Evolutionary conservation across 2,113 vertebrate species (phyloP), one percentile per base, ranked within the genome.

Genomic region (Nothocercus nigrocapillus): DNA sequence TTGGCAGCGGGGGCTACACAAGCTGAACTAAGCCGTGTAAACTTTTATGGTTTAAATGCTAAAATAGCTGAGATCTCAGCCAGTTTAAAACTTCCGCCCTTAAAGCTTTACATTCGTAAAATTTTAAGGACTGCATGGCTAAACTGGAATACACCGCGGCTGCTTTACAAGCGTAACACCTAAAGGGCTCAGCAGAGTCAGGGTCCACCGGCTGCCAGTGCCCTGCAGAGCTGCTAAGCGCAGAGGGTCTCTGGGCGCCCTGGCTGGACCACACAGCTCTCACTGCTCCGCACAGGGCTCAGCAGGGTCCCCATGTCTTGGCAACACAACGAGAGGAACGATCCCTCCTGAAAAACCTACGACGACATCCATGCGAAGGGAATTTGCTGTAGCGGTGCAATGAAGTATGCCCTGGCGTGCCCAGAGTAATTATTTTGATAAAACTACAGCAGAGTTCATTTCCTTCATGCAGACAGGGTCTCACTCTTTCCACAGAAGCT

Each of bases 221-320:
- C 68, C 91, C 79, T 47, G 72, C 51, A 75, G 82, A 91, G 82
- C 45, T 83, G 82, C 68, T 51, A 7, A 84, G 34, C 76, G 82
- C 4, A 11, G 17, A 61, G 73, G 47, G 27, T 11, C 89, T 75
- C 75, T 70, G 88, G 72, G 22, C 32, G 74, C 64, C 69, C 66
- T 0, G 0, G 49, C 42, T 63, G 61, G 74, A 84, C 62, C 83
- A 73, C 86, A 79, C 74, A 87, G 62, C 45, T 77, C 63, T 42
- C 0, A 0, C 30, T 67, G 77, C 74, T 67, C 3, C 0, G 49
- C 2, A 0, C 62, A 18, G 8, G 18, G 44, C 6, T 67, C 61
- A 42, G 12, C 2, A 3, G 32, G 58, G 36, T 62, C 92, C 53
- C 30, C 30, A 9, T 3, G 1, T 24, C 62, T 40, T 19, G 0